These are phyloP conservation scores for Lagocephalus sceleratus DNA, from an alignment of 2,797 vertebrate species.

Conservation along the genomic window DNA sequence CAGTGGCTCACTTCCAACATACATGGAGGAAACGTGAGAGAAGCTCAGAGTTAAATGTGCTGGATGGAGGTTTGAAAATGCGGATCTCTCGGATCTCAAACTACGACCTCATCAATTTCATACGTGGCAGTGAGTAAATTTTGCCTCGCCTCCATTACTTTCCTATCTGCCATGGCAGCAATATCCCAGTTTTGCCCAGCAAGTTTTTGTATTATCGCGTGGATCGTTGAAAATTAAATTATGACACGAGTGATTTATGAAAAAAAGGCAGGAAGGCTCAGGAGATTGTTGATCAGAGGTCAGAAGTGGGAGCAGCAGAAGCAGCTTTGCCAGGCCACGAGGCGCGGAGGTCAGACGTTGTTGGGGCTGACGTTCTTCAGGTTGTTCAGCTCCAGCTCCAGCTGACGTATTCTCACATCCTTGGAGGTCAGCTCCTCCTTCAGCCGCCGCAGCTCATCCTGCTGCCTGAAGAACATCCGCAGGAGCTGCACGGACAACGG, in stretches of 20 bases:
- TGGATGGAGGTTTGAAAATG: slow-evolving; percentile 28
- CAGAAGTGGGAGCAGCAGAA: slow-evolving; percentile 43
- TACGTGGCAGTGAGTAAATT: slow-evolving; percentile 25
- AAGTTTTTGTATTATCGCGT: slow-evolving; percentile 29
- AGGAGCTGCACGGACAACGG: slow-evolving; percentile 81
- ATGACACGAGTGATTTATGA: slow-evolving; percentile 37
- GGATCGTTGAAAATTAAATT: slow-evolving; percentile 30
- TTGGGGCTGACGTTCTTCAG: slow-evolving; percentile 90
- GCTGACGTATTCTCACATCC: slow-evolving; percentile 90
- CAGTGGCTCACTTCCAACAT: slow-evolving; percentile 16
- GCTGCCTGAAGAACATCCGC: slow-evolving; percentile 97
- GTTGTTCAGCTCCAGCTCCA: slow-evolving; percentile 96
- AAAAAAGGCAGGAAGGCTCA: slow-evolving; percentile 42
- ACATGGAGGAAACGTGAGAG: slow-evolving; percentile 17
- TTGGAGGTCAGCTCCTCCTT: slow-evolving; percentile 91
- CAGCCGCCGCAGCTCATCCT: slow-evolving; percentile 91
- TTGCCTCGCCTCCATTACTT: slow-evolving; percentile 12
- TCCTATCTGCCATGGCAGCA: slow-evolving; percentile 24
- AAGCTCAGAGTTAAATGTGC: slow-evolving; percentile 17
- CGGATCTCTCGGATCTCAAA: slow-evolving; percentile 10
- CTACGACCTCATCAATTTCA: slow-evolving; percentile 15
- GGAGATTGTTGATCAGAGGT: slow-evolving; percentile 52
- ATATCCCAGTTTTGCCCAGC: slow-evolving; percentile 31
- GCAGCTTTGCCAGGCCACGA: slow-evolving; percentile 53
- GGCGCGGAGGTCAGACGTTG: slow-evolving; percentile 81